phyloP scores from a whole-genome alignment of 1,140 invertebrate genomes.

The Notospermus geniculatus region DNA sequence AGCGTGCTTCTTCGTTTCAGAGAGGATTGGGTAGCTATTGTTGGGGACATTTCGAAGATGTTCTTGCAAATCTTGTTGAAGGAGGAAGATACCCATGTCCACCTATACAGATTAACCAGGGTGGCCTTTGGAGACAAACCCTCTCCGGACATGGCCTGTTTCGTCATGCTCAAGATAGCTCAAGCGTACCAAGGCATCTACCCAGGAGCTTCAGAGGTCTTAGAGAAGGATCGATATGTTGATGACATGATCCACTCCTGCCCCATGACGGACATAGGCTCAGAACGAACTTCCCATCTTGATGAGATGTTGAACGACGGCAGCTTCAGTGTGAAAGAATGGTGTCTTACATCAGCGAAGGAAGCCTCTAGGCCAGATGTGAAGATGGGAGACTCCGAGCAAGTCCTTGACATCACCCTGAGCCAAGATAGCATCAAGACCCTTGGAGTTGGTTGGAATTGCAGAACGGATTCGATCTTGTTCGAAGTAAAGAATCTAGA shows the following conservation, averaged over 20 bases:
- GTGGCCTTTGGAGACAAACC: conserved; percentile 10
- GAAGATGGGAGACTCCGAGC: no score
- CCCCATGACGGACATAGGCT: background rate
- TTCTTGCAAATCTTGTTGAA: conserved; percentile 6
- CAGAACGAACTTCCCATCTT: background rate
- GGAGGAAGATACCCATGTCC: background rate
- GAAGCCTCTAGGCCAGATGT: no score
- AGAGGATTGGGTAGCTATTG: conserved; percentile 2
- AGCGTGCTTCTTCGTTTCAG: conserved; percentile 5
- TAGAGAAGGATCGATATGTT: conserved; percentile 6
- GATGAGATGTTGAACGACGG: background rate
- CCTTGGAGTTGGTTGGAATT: no score
- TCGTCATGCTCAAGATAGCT: conserved; percentile 7
- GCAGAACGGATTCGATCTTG: no score
- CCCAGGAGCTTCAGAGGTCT: background rate
- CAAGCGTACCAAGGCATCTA: background rate
- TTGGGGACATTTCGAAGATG: conserved; percentile 5
- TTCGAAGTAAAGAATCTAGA: no score
- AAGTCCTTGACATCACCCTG: no score
- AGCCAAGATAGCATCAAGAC: no score
- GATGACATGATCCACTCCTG: conserved; percentile 9
- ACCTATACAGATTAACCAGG: conserved; percentile 9
- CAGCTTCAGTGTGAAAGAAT: background rate
- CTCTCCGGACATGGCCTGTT: conserved; percentile 11
- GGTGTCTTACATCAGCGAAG: background rate